Evolutionary conservation across 2,888 invertebrate species (phyloP), one percentile per base, ranked within the genome.

Genomic region (Buathra laborator): DNA sequence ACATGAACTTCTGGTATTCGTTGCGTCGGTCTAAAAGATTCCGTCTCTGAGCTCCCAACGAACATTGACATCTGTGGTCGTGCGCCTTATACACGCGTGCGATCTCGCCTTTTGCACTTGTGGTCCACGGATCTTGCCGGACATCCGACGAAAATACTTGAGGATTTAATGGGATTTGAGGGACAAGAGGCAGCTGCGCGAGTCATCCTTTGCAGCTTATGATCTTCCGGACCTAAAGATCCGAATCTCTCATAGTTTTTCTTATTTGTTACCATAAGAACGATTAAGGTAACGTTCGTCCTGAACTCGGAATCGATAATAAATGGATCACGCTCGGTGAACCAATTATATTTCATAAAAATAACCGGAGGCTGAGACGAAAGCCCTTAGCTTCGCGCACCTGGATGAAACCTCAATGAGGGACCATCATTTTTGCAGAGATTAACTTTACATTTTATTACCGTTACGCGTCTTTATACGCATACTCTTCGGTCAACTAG

Each of bases 101-200:
- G 59, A 79, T 84, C 84, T 81, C 76, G 76, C 76, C 48, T 71
- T 82, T 85, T 75, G 82, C 85, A 84, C 77, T 83, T 75, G 48
- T 56, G 51, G 81, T 53, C 46, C 16, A 71, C 66, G 70, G 37
- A 37, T 37, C 79, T 66, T 64, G 74, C 83, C 83, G 88, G 86
- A 86, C 87, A 84, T 85, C 81, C 83, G 72, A 68, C 64, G 72
- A 83, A 14, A 29, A 87, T 89, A 83, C 83, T 88, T 86, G 86
- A 79, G 82, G 86, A 86, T 87, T 88, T 88, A 88, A 89, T 89
- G 85, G 88, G 89, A 89, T 89, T 89, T 88, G 56, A 51, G 46
- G 62, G 70, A 68, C 32, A 53, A 79, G 76, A 81, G 62, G 84
- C 88, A 88, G 88, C 88, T 88, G 88, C 80, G 56, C 48, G 24